Base-by-base conservation (phyloP, 2,797 vertebrate genomes). In the Morus bassanus region DNA sequence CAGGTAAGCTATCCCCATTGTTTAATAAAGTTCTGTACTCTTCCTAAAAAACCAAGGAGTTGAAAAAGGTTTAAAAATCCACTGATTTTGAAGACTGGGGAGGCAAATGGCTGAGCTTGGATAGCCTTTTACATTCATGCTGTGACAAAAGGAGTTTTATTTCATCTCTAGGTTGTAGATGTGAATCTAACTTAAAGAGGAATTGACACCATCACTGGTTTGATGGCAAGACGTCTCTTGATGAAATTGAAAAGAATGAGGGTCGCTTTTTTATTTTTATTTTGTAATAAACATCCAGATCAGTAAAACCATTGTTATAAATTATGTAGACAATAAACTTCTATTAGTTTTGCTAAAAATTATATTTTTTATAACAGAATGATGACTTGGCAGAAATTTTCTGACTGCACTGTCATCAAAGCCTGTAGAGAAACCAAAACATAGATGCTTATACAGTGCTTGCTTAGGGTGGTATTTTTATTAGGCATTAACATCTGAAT, bases 1-100 rank as follows among this genome's bases (percentile, higher is more conserved):
- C 99, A 99, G 99, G 99, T 99, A 98, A 98, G 98, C 9, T 30
- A 8, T 45, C 10, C 6, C 7, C 7, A 51, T 77, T 93, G 85
- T 79, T 63, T 19, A 74, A 8, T 85, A 84, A 31, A 14, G 74
- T 81, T 78, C 30, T 68, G 10, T 1, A 8, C 35, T 67, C 10
- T 43, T 76, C 51, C 24, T 83, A 5, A 64, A 68, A 59, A 18
- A 39, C 0, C 21, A 15, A 46, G 17, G 37, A 43, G 5, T 54
- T 85, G 30, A 56, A 80, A 92, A 63, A 73, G 8, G 0, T 79
- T 84, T 77, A 27, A 67, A 75, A 91, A 51, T 54, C 5, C 23
- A 11, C 33, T 65, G 22, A 4, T 74, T 94, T 88, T 78, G 33
- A 18, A 84, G 35, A 25, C 46, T 31, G 25, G n/a, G 13, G 21